phyloP scores from a whole-genome alignment of 1,140 invertebrate genomes.

The Metaphire vulgaris region DNA sequence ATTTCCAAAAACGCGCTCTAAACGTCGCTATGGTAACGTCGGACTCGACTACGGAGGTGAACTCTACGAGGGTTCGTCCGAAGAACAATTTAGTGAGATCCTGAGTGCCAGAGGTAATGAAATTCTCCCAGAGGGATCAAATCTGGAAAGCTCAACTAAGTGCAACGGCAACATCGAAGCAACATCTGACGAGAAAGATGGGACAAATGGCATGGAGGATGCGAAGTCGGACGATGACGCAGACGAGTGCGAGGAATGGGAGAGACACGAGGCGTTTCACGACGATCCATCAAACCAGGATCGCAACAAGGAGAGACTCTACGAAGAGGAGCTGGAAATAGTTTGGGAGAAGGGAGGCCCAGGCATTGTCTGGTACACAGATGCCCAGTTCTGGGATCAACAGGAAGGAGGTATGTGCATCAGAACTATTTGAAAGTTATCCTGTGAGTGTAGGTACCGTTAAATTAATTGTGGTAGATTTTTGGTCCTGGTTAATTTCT shows the following conservation, averaged over 20 bases:
- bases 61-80: not conserved
- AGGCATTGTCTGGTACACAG: constrained; percentile 62
- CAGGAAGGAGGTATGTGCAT: constrained; percentile 47
- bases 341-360: constrained; percentile 62
- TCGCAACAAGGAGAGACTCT: constrained; percentile 52
- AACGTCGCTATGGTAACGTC: constrained; percentile 55
- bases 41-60: constrained; percentile 53
- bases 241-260: constrained; percentile 52
- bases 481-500: too few species aligned
- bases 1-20: constrained; percentile 45
- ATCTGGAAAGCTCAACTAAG: too few species aligned
- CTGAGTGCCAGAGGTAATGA: not conserved
- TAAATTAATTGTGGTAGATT: too few species aligned
- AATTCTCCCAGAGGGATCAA: not conserved
- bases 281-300: constrained; percentile 58
- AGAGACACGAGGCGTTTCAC: constrained; percentile 58
- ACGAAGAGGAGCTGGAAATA: constrained; percentile 59
- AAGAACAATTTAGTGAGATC: not conserved
- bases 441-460: too few species aligned
- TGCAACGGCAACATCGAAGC: too few species aligned
- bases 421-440: not conserved
- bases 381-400: constrained; percentile 58
- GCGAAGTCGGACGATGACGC: constrained; percentile 36
- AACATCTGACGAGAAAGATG: too few species aligned
- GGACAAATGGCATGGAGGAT: constrained; percentile 16